These are phyloP conservation scores for Arnoldichthys spilopterus DNA, from an alignment of 2,797 vertebrate species.

Conservation along the genomic window DNA sequence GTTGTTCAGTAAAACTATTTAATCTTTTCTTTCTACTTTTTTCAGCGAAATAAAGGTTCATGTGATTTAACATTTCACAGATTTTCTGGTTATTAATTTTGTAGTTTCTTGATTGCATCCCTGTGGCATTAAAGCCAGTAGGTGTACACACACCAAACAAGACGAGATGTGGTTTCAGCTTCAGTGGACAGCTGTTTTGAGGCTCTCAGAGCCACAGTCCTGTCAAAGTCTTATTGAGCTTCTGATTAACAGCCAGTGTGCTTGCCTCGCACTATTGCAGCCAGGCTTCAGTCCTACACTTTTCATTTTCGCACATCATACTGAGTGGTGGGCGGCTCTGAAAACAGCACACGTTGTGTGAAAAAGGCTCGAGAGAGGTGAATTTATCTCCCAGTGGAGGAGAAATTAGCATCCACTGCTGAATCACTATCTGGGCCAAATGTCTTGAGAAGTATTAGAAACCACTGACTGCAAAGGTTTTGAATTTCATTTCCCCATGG, in stretches of 20 bases:
- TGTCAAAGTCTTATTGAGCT: not conserved
- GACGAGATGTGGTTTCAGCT: no score
- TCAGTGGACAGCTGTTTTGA: no score
- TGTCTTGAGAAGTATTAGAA: not conserved
- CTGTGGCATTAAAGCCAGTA: not conserved
- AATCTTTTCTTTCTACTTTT: no score
- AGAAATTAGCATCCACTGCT: not conserved
- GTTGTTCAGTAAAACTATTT: no score
- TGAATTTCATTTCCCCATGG: not conserved
- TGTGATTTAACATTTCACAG: no score
- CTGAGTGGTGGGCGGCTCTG: not conserved
- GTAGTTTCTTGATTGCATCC: no score
- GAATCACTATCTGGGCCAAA: not conserved
- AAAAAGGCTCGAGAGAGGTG: not conserved
- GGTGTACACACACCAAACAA: not conserved
- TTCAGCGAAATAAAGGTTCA: no score
- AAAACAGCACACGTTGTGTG: not conserved
- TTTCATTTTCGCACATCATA: not conserved
- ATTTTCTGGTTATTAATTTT: no score
- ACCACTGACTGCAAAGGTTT: not conserved
- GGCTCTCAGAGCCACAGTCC: not conserved
- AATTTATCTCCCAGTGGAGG: not conserved
- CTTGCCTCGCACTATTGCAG: not conserved
- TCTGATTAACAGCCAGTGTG: slow-evolving; percentile 1
- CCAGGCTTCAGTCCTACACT: not conserved